Conservation (phyloP, 2,797 vertebrate genomes). For the Notolepis coatsorum region DNA sequence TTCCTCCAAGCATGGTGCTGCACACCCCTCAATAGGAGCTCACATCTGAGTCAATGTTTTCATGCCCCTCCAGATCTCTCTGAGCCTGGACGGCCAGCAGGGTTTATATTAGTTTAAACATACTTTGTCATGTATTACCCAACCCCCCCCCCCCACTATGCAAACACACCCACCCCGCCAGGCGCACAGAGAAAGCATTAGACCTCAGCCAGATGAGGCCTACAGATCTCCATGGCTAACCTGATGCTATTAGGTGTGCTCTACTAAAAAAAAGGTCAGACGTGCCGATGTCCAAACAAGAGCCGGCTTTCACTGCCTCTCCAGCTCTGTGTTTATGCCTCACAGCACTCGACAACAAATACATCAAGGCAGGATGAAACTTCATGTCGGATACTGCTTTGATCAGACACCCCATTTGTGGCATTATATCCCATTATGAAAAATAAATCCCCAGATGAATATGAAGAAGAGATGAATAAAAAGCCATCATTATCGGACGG, state of each 20-base stretch:
- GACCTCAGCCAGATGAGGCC: constrained; percentile 26
- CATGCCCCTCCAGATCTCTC: constrained; percentile 33
- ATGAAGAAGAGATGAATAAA: neutral
- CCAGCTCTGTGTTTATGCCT: constrained; percentile 46
- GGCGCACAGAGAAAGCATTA: constrained; percentile 37
- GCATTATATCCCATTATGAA: neutral
- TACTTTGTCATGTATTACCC: constrained; percentile 42
- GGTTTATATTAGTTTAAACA: constrained; percentile 54
- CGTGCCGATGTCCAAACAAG: constrained; percentile 58
- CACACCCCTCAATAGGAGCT: constrained; percentile 23
- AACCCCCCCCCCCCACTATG: neutral
- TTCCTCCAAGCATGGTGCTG: constrained; percentile 20
- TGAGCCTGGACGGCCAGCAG: constrained; percentile 26
- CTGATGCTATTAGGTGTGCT: constrained; percentile 68
- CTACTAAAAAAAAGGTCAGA: constrained; percentile 59
- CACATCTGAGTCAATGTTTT: constrained; percentile 70
- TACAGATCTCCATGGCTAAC: constrained; percentile 53
- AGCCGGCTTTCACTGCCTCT: constrained; percentile 46
- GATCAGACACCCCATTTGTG: constrained; percentile 36
- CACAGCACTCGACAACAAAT: constrained; percentile 35
- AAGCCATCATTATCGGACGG: constrained; percentile 6
- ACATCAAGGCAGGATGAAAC: neutral
- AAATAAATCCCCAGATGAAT: neutral
- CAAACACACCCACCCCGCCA: constrained; percentile 26
- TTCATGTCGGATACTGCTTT: constrained; percentile 42